phyloP scores from a whole-genome alignment of 1,140 invertebrate genomes.

The Macrocentrus cingulum region DNA sequence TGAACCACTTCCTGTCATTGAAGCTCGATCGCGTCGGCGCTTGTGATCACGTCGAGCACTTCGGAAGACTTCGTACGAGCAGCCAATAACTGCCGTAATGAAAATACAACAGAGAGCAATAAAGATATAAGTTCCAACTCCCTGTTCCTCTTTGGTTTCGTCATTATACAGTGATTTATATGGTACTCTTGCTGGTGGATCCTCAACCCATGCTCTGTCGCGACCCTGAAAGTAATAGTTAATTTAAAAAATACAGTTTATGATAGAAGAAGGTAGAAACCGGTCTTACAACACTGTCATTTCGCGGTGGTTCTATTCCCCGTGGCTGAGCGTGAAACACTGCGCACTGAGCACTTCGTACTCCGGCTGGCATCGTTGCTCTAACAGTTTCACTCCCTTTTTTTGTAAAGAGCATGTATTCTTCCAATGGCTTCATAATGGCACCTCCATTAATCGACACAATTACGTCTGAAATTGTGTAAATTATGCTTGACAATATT shows the following conservation, averaged over 20 bases:
- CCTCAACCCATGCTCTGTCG: constrained; percentile 78
- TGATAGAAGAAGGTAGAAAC: constrained; percentile 28
- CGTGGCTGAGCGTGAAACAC: no score
- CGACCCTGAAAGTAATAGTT: constrained; percentile 58
- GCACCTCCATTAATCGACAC: no score
- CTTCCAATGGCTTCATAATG: no score
- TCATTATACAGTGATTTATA: constrained; percentile 74
- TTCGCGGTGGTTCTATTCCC: constrained; percentile 66
- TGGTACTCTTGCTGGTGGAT: constrained; percentile 71
- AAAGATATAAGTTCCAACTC: constrained; percentile 71
- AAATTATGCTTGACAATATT: no score
- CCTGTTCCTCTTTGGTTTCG: constrained; percentile 73
- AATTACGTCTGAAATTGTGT: no score
- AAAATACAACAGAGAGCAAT: constrained; percentile 71
- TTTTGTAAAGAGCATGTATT: no score
- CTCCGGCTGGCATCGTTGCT: no score
- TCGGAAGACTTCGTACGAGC: constrained; percentile 63
- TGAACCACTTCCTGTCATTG: constrained; percentile 29
- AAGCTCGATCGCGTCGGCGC: constrained; percentile 41
- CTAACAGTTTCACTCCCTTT: no score
- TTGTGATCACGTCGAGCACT: constrained; percentile 61
- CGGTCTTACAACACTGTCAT: constrained; percentile 70
- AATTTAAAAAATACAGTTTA: no score
- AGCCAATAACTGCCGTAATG: constrained; percentile 66
- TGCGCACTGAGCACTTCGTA: no score